Conservation (phyloP, 2,888 invertebrate genomes). For the Drosophila picticornis region DNA sequence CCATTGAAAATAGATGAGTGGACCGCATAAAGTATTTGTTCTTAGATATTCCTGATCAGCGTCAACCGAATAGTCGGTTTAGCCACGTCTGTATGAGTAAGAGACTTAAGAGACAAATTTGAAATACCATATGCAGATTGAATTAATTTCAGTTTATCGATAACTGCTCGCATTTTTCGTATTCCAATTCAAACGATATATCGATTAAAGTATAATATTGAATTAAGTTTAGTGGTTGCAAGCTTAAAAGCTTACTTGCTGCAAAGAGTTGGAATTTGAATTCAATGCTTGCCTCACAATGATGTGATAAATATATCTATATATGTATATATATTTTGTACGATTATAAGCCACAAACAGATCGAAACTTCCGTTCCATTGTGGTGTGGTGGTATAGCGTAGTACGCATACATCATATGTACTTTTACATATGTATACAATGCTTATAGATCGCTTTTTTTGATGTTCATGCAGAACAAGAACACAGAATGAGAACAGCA, state of each 20-base stretch:
- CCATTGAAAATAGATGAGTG: neutral
- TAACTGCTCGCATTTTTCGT: neutral
- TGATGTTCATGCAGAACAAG: slow-evolving; percentile 56
- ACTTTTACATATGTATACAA: neutral
- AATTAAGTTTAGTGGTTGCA: neutral
- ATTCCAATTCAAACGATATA: neutral
- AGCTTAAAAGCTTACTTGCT: neutral
- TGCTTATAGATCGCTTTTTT: slow-evolving; percentile 23
- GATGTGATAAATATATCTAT: neutral
- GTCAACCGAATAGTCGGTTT: neutral
- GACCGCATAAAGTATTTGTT: neutral
- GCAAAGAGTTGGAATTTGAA: slow-evolving; percentile 1
- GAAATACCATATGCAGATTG: neutral
- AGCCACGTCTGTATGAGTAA: neutral
- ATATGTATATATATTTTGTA: neutral
- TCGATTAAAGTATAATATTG: neutral
- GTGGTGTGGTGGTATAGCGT: slow-evolving; percentile 5
- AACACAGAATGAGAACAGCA: slow-evolving; percentile 21
- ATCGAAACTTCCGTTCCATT: slow-evolving; percentile 47
- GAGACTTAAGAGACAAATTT: neutral
- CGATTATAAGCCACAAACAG: slow-evolving; percentile 12
- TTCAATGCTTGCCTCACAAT: slow-evolving; percentile 3
- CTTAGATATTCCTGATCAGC: neutral
- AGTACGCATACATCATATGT: neutral
- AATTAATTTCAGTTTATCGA: neutral